A percentile compares a stretch with the other conserved stretches of the same genome.
Evolutionary conservation across 2,888 invertebrate species (phyloP).

Genomic region (Ethmia dodecea): DNA sequence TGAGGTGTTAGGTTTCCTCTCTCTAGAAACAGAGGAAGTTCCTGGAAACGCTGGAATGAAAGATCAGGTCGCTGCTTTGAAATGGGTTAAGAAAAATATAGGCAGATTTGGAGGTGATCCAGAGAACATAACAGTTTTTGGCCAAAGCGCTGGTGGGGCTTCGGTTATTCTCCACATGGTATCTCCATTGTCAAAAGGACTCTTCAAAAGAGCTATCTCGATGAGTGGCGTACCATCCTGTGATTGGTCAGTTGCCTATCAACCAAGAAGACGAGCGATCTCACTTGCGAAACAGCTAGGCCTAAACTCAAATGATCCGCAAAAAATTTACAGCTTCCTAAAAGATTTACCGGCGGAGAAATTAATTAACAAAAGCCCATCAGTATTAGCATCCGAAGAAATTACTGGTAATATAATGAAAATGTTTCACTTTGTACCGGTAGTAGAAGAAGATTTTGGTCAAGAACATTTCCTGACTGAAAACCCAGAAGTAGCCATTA

Average conservation of each 20-base stretch:
- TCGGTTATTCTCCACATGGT: conserved; percentile 31
- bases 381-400: conserved; percentile 31
- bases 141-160: conserved; percentile 44
- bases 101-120: conserved; percentile 36
- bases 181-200: conserved; percentile 45
- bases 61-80: conserved; percentile 41
- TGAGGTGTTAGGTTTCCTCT: conserved; percentile 74
- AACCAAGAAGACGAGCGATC: conserved; percentile 26
- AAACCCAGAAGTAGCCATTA: too few species aligned
- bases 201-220: conserved; percentile 41
- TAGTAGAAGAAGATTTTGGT: background rate
- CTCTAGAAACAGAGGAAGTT: conserved; percentile 67
- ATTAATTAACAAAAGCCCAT: conserved; percentile 17
- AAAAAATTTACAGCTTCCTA: too few species aligned
- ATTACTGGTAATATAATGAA: conserved; percentile 24
- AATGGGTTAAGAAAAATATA: conserved; percentile 40
- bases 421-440: conserved; percentile 19
- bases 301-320: conserved; percentile 22
- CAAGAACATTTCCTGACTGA: background rate
- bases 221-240: conserved; percentile 40
- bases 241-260: conserved; percentile 26
- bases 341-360: conserved; percentile 19
- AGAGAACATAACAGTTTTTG: conserved; percentile 37
- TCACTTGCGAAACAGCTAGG: conserved; percentile 27
- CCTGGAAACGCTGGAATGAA: conserved; percentile 79